Conservation (phyloP, 2,797 vertebrate species). For the Sternotherus odoratus region DNA sequence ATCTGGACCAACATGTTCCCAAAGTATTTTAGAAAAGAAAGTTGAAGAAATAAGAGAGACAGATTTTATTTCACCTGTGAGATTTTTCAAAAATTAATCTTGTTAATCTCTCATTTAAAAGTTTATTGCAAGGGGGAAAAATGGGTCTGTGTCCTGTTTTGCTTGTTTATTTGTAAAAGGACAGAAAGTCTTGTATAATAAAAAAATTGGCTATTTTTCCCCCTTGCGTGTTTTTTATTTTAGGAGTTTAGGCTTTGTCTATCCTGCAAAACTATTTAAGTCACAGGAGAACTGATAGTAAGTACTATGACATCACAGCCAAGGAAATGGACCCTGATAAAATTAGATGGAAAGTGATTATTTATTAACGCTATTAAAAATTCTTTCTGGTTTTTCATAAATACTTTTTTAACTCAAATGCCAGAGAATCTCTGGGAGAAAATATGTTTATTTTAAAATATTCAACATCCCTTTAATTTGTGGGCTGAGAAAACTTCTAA, state of each 20-base stretch:
- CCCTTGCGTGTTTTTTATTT: not conserved
- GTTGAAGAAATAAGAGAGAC: not conserved
- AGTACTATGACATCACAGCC: conserved; percentile 2
- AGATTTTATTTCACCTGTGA: conserved; percentile 1
- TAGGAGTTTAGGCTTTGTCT: conserved; percentile 4
- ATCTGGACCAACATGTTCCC: not conserved
- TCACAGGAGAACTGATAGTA: not conserved
- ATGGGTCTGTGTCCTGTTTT: not conserved
- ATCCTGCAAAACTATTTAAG: not conserved
- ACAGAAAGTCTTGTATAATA: not conserved
- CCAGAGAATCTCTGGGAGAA: not conserved
- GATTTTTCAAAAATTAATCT: not conserved
- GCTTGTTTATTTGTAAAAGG: not conserved
- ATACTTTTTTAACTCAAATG: not conserved
- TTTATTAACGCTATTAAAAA: not conserved
- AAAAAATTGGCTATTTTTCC: not conserved
- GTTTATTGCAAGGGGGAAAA: not conserved
- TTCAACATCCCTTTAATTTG: not conserved
- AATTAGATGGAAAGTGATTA: not conserved
- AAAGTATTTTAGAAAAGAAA: not conserved
- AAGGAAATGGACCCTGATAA: not conserved
- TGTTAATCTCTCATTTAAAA: not conserved
- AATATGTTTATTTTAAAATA: not conserved
- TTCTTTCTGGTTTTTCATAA: not conserved
- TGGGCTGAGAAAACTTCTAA: not conserved